These are phyloP conservation scores for Acronicta leporina DNA, from an alignment of 2,888 invertebrate species.

Conservation along the genomic window DNA sequence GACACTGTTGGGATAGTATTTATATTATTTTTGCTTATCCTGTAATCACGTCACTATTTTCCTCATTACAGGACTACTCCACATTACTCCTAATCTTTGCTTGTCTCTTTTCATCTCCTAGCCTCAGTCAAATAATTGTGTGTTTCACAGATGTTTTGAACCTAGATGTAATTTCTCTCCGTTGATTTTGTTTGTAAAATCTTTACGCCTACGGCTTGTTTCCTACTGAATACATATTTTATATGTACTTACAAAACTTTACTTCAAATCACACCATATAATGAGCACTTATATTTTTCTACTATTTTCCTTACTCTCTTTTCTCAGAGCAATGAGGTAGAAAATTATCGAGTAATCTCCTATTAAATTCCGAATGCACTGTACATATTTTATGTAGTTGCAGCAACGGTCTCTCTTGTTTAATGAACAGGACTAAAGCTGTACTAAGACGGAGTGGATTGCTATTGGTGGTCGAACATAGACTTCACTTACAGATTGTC, in stretches of 20 bases:
- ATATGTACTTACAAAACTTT: too few relatives aligned
- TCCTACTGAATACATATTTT: too few relatives aligned
- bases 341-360: slow-evolving; percentile 17
- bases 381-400: slow-evolving; percentile 38
- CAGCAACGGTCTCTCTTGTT: slow-evolving; percentile 40
- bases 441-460: slow-evolving; percentile 52
- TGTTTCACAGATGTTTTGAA: background rate
- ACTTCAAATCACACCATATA: too few relatives aligned
- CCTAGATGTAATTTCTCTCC: background rate
- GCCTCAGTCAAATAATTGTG: too few relatives aligned
- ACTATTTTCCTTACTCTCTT: background rate
- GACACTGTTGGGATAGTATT: too few relatives aligned
- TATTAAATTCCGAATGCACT: slow-evolving; percentile 35
- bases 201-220: too few relatives aligned
- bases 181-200: too few relatives aligned
- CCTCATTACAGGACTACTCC: too few relatives aligned
- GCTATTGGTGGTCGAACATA: slow-evolving; percentile 45
- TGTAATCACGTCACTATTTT: too few relatives aligned
- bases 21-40: too few relatives aligned
- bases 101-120: too few relatives aligned
- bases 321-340: background rate
- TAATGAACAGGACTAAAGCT: slow-evolving; percentile 38
- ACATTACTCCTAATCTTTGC: too few relatives aligned
- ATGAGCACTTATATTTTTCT: background rate
- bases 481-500: slow-evolving; percentile 39